Base-by-base conservation (phyloP, 37 sponge, comb jelly and placozoan genomes). In the Dysidea cf. avara region DNA sequence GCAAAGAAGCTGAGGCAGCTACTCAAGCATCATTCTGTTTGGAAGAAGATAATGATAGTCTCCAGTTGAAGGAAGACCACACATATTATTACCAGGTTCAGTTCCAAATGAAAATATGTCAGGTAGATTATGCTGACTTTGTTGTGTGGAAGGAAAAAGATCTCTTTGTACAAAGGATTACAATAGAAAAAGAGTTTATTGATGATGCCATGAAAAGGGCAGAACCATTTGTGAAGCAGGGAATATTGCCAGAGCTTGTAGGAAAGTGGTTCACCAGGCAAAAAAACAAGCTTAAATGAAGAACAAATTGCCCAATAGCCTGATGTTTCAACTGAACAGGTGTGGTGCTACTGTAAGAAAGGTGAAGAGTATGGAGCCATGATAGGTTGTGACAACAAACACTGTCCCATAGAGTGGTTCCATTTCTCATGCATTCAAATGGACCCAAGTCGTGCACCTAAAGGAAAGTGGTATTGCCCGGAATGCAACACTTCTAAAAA, bases 61-160 rank as follows among this genome's bases (percentile, higher is more conserved):
- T 80, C 29, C 20, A 34, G 36, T 54, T 87, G 29, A 39, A 81
- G 5, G 36, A 16, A 22, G 28, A 47, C 51, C 82, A 87, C 69
- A 52, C 77, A 24, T 80, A 86, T 76, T 86, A 81, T 61, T 81
- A 81, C 52, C 88, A 87, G 76, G 81, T 87, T 21, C 87, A 86
- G 48, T 55, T 60, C 28, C 81, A 80, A 71, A 60, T 86, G 34
- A 55, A 78, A 37, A 31, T 77, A 18, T 77, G 78, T 64, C 48
- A 51, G 53, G 77, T 58, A 32, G 39, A 64, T 3, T 84, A 64
- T 64, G 35, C 72, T 55, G 78, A 84, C 37, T 83, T 83, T 38
- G 60, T 84, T 40, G 78, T 74, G 7, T 84, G 78, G 78, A 50
- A 48, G 9, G 69, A 78, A 22, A 73, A 53, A 13, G 54, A 60